Conservation (phyloP, 2,113 vertebrate species). For the Campylomormyrus numenius region DNA sequence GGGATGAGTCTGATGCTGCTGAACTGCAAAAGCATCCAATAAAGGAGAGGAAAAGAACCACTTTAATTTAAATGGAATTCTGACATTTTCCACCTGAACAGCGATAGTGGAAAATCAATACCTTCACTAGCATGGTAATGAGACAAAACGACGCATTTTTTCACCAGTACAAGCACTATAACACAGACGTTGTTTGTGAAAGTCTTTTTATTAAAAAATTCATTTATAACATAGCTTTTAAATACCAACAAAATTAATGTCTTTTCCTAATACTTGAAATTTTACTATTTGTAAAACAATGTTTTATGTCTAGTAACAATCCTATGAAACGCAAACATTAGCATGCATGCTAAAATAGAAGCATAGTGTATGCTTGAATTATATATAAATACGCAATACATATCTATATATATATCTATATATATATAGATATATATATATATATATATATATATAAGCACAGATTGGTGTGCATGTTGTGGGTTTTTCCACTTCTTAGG, state of each 20-base stretch:
- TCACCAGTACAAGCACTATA: background rate
- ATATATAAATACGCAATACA: slow-evolving; percentile 59
- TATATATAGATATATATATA: slow-evolving; percentile 26
- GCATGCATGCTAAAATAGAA: slow-evolving; percentile 42
- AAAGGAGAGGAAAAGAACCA: background rate
- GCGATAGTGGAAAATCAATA: background rate
- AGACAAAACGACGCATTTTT: background rate
- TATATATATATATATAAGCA: slow-evolving; percentile 29
- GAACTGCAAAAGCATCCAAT: background rate
- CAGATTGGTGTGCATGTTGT: slow-evolving; percentile 33
- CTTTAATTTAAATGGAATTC: background rate
- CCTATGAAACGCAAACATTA: slow-evolving; percentile 53
- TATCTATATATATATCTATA: background rate
- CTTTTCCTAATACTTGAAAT: slow-evolving; percentile 50
- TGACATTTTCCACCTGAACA: background rate
- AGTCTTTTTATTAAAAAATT: slow-evolving; percentile 48
- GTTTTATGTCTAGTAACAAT: slow-evolving; percentile 54
- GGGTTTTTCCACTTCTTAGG: slow-evolving; percentile 22
- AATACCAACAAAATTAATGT: slow-evolving; percentile 66
- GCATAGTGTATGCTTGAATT: slow-evolving; percentile 36
- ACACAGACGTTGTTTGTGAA: background rate
- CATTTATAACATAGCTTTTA: slow-evolving; percentile 58
- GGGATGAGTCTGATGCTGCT: background rate
- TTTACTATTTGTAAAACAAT: slow-evolving; percentile 55
- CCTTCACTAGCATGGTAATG: background rate